phyloP scores from a whole-genome alignment of 92 coral and sea anemone genomes.

The Epizoanthus rinbou region DNA sequence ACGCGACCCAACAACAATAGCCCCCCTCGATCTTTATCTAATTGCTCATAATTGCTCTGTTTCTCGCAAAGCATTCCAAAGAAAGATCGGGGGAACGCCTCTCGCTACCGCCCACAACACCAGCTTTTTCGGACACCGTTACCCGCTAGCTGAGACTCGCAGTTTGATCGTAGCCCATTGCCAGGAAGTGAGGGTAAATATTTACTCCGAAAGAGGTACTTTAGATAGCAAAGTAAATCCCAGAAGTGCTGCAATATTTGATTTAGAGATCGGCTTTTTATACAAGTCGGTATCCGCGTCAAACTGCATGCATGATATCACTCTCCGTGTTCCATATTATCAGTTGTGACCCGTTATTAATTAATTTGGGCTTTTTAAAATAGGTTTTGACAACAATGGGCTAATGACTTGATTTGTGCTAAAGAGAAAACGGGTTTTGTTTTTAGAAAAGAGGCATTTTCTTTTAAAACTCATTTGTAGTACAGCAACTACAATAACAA shows the following conservation, averaged over 20 bases:
- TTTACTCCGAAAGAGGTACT: constrained; percentile 6
- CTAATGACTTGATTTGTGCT: constrained; percentile 51
- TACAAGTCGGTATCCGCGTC: neutral
- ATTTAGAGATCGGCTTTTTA: neutral
- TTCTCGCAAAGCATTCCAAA: constrained; percentile 68
- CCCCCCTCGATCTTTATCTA: constrained; percentile 58
- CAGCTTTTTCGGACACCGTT: neutral
- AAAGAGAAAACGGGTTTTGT: constrained; percentile 13
- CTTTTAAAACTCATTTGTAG: neutral
- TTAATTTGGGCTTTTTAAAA: constrained; percentile 61
- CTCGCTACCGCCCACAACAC: constrained; percentile 22
- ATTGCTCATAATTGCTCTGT: constrained; percentile 72
- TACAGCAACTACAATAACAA: too few relatives aligned
- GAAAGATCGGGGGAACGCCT: constrained; percentile 41
- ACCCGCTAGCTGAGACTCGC: neutral
- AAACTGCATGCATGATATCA: constrained; percentile 26
- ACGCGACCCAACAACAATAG: constrained; percentile 57
- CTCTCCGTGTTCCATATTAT: constrained; percentile 37
- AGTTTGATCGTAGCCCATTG: neutral
- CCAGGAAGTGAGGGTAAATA: neutral
- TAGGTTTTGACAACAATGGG: constrained; percentile 50
- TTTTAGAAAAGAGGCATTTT: neutral
- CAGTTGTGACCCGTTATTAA: constrained; percentile 58
- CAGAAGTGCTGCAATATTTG: neutral
- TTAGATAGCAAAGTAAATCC: neutral